Percentiles rank a stretch among this genome's conserved stretches.
Evolutionary conservation across 2,888 invertebrate species (phyloP).

Genomic region (Drosophila fungiperda): DNA sequence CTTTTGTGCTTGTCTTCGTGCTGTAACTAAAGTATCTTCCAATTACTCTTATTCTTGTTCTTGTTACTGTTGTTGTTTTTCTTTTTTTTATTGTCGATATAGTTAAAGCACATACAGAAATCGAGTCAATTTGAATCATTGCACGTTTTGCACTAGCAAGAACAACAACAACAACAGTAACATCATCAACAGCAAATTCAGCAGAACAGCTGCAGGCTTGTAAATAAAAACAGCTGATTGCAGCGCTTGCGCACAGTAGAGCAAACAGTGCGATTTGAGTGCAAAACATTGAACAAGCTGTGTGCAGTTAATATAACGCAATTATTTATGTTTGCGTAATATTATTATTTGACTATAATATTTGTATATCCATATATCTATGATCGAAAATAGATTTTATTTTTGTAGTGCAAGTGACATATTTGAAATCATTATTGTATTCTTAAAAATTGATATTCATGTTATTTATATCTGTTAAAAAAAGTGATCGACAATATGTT

Average conservation of each 20-base stretch:
- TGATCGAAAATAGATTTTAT: not conserved
- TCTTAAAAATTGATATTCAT: not conserved
- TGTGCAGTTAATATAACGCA: not conserved
- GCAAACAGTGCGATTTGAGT: not conserved
- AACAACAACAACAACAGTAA: slow-evolving; percentile 19
- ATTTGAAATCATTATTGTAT: too few relatives aligned
- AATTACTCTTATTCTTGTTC: slow-evolving; percentile 10
- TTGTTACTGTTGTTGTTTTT: slow-evolving; percentile 17
- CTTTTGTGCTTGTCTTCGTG: slow-evolving; percentile 20
- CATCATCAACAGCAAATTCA: not conserved
- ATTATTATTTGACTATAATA: not conserved
- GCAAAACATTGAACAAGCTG: not conserved
- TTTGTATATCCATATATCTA: not conserved
- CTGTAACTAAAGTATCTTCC: not conserved
- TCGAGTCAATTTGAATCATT: slow-evolving; percentile 33
- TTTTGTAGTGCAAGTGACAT: not conserved
- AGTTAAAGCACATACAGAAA: slow-evolving; percentile 8
- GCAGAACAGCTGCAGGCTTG: slow-evolving; percentile 48
- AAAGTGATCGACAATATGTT: not conserved
- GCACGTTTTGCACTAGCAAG: slow-evolving; percentile 44
- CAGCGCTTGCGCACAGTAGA: slow-evolving; percentile 46
- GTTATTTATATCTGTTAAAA: not conserved
- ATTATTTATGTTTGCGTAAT: not conserved
- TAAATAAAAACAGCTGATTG: slow-evolving; percentile 49
- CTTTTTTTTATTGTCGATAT: slow-evolving; percentile 22